Evolutionary conservation across 2,113 vertebrate species (phyloP).

Genomic region (Forbesichthys papilliferus): DNA sequence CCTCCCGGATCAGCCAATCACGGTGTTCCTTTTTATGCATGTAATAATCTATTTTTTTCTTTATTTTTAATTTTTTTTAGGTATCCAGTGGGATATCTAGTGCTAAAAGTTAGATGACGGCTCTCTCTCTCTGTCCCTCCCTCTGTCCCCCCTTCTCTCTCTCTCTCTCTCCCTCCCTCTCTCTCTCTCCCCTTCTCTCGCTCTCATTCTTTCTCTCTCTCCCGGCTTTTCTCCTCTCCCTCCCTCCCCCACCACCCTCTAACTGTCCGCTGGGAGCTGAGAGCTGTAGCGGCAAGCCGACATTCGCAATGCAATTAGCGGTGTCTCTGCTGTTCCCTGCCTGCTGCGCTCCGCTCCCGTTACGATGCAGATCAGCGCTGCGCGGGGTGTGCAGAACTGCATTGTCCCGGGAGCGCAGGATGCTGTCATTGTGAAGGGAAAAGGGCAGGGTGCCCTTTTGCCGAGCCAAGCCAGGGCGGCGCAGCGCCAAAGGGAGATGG

Average conservation of each 20-base stretch:
- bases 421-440: conserved; percentile 37
- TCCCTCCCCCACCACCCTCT: conserved; percentile 4
- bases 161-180: background rate
- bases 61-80: background rate
- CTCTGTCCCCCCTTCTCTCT: background rate
- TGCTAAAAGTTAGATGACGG: background rate
- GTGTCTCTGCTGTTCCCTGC: conserved; percentile 18
- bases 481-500: conserved; percentile 17
- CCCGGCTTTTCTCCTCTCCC: background rate
- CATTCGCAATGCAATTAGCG: conserved; percentile 35
- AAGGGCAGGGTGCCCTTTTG: conserved; percentile 53
- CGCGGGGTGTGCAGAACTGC: conserved; percentile 21
- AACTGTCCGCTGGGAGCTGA: conserved; percentile 20
- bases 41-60: no score
- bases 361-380: conserved; percentile 57
- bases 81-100: background rate
- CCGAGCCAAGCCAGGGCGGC: conserved; percentile 19
- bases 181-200: background rate
- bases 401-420: conserved; percentile 40
- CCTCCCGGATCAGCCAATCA: background rate
- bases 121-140: conserved; percentile 1
- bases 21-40: background rate
- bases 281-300: background rate
- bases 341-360: conserved; percentile 35
- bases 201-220: background rate